A percentile compares a stretch with the other conserved stretches of the same genome.
Evolutionary conservation across 2,888 invertebrate species (phyloP).

Genomic region (Serripes groenlandicus): DNA sequence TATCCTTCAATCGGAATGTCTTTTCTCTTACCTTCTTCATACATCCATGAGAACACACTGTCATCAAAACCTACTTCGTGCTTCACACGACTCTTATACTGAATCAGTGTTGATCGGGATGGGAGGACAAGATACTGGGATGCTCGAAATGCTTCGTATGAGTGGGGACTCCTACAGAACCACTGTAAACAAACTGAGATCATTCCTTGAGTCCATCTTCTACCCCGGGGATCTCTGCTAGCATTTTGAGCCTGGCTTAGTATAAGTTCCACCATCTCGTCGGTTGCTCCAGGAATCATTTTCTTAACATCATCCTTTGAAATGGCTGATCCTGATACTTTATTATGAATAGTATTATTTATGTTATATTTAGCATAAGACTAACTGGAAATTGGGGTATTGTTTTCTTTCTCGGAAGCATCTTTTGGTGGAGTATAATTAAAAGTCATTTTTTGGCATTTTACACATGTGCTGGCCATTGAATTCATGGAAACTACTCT

Average conservation of each 20-base stretch:
- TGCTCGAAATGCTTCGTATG: constrained; percentile 33
- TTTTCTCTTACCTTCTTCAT: constrained; percentile 41
- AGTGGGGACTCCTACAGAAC: constrained; percentile 35
- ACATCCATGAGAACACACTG: constrained; percentile 59
- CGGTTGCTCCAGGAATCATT: constrained; percentile 33
- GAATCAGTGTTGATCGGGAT: constrained; percentile 24
- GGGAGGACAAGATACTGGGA: constrained; percentile 30
- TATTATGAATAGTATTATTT: too few species aligned
- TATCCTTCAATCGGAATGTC: constrained; percentile 47
- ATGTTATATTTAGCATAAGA: too few species aligned
- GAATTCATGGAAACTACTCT: too few species aligned
- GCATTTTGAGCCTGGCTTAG: constrained; percentile 42
- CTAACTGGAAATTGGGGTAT: too few species aligned
- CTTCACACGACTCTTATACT: constrained; percentile 39
- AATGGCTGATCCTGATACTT: too few species aligned
- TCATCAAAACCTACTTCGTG: constrained; percentile 41
- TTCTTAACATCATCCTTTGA: constrained; percentile 19
- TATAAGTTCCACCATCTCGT: constrained; percentile 45
- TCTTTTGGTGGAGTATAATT: too few species aligned
- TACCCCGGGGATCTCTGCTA: constrained; percentile 27
- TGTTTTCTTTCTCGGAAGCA: too few species aligned
- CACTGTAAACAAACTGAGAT: constrained; percentile 36
- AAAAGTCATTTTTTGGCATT: too few species aligned
- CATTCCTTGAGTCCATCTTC: constrained; percentile 40
- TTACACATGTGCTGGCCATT: too few species aligned